These are phyloP conservation scores for Sebastes fasciatus DNA, from an alignment of 2,113 vertebrate genomes.

Conservation along the genomic window DNA sequence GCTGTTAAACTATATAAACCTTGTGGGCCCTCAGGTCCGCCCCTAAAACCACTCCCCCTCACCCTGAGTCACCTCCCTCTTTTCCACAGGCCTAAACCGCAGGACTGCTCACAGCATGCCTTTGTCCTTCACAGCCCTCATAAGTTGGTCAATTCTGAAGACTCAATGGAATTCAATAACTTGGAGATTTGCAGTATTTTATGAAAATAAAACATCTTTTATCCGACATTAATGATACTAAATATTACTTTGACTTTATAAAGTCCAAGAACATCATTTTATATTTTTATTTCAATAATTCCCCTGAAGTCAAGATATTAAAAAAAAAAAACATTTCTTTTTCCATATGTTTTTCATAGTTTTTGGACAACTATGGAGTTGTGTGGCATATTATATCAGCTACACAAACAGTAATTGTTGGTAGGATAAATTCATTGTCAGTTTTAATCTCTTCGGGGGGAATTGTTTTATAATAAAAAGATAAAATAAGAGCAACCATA, in stretches of 20 bases:
- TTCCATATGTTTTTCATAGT: neutral
- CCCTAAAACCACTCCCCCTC: conserved; percentile 65
- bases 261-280: neutral
- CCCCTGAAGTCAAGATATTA: neutral
- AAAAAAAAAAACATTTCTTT: neutral
- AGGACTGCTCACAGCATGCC: conserved; percentile 44
- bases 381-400: neutral
- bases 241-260: neutral
- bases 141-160: conserved; percentile 33
- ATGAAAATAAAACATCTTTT: conserved; percentile 1
- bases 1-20: conserved; percentile 80
- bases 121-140: conserved; percentile 49
- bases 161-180: conserved; percentile 22
- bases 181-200: neutral
- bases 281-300: neutral
- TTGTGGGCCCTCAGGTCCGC: conserved; percentile 70
- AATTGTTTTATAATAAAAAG: neutral
- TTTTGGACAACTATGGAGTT: neutral
- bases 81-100: conserved; percentile 60
- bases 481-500: neutral
- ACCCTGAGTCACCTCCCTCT: conserved; percentile 55
- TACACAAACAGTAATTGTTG: neutral
- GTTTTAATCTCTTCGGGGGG: neutral
- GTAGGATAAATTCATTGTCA: neutral
- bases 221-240: neutral